Base-by-base conservation (phyloP, 2,888 invertebrate species). In the Dolichomitus sp. region DNA sequence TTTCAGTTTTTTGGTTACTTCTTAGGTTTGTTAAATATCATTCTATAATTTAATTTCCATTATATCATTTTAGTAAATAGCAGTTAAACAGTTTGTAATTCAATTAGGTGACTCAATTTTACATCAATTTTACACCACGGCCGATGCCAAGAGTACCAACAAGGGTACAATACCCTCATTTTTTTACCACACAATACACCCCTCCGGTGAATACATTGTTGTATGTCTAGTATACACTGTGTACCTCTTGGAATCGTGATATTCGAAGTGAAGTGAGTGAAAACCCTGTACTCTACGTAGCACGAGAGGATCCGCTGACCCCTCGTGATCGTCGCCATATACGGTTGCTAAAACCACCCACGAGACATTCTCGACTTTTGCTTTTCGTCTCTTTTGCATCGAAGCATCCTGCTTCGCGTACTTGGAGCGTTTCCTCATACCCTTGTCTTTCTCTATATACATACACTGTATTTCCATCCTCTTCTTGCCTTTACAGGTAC, bases 341-440 rank as follows among this genome's bases (percentile, higher is more conserved):
- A 83, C 42, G 80, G 68, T 80, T 57, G 57, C 61, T 75, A 75
- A 66, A 81, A 76, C 83, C 84, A 83, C 80, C 84, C 80, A 83
- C 84, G 69, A 82, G 63, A 81, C 73, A 78, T 77, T 85, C 77
- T 78, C 77, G 42, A 59, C 83, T 65, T 74, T 79, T 75, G 69
- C 52, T 75, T 59, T 75, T 74, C 68, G 37, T 66, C 73, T 77
- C 77, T 63, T 65, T 85, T 80, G 57, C 82, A 59, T 68, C 33
- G 73, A 42, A 57, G 74, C 77, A 78, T 74, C 72, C 70, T 76
- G 70, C 70, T 50, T 79, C 75, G 42, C 80, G 69, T 70, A 84
- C 80, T 80, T 73, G 65, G 19, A 65, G 19, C 27, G 74, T 45
- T 59, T 42, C 61, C 77, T 63, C 42, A 40, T 57, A 42, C 72